A percentile compares a stretch with the other conserved stretches of the same genome.
phyloP scores from a whole-genome alignment of 2,797 vertebrate species.

The Acipenser oxyrinchus region DNA sequence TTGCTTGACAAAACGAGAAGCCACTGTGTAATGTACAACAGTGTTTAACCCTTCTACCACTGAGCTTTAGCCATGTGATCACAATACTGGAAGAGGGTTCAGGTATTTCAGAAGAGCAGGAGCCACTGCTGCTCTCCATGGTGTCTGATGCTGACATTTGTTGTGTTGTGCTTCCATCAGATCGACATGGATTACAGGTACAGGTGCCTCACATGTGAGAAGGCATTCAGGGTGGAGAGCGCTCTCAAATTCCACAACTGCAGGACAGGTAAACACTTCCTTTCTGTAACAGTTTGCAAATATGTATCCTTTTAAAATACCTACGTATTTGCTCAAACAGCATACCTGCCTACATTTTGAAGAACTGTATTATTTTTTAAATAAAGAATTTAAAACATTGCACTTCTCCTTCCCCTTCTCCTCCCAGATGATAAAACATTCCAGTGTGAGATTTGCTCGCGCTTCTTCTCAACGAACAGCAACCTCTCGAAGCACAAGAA shows the following conservation, averaged over 20 bases:
- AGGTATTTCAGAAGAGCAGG: too few species aligned
- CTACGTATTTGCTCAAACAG: neutral
- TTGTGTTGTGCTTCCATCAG: conserved; percentile 39
- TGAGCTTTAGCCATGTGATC: too few species aligned
- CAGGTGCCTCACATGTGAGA: conserved; percentile 84
- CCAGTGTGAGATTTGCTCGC: conserved; percentile 96
- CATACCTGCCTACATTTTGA: too few species aligned
- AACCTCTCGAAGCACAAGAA: conserved; percentile 99
- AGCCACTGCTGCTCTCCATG: too few species aligned
- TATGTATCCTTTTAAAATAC: neutral
- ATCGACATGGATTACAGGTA: conserved; percentile 82
- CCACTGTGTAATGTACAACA: too few species aligned
- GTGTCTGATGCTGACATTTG: conserved; percentile 10
- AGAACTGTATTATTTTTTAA: neutral
- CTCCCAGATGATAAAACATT: conserved; percentile 92
- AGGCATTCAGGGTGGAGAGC: conserved; percentile 90
- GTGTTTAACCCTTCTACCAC: too few species aligned
- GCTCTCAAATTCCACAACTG: conserved; percentile 96
- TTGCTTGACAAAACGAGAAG: too few species aligned
- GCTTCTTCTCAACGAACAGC: conserved; percentile 98
- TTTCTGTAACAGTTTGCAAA: neutral
- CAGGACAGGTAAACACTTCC: conserved; percentile 72
- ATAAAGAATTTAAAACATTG: too few species aligned
- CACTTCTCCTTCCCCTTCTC: conserved; percentile 8
- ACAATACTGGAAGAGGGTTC: too few species aligned